These are phyloP conservation scores for Elephas maximus DNA, from an alignment of 2,113 vertebrate genomes.

Conservation along the genomic window DNA sequence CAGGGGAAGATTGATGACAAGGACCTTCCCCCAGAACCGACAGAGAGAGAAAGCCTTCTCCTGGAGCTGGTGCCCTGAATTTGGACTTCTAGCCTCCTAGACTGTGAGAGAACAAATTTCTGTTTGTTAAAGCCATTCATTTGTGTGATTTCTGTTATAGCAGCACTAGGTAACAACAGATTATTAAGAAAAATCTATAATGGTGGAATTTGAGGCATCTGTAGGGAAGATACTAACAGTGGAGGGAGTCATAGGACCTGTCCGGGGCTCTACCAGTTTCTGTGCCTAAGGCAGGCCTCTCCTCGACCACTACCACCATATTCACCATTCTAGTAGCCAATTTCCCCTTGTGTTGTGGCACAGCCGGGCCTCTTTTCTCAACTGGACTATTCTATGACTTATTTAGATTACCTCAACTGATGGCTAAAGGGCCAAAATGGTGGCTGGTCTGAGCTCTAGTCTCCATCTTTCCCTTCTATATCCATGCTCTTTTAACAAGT, in stretches of 20 bases:
- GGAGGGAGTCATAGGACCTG: neutral
- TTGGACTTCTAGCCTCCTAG: too few species aligned
- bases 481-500: neutral
- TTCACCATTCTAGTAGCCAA: neutral
- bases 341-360: neutral
- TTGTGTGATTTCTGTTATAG: too few species aligned
- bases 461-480: neutral
- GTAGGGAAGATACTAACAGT: neutral
- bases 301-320: neutral
- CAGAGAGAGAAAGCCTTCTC: too few species aligned
- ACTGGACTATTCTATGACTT: accelerated
- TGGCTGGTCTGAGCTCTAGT: neutral
- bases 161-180: too few species aligned
- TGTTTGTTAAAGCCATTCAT: too few species aligned
- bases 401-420: neutral
- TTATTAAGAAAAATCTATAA: too few species aligned
- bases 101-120: too few species aligned
- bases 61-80: too few species aligned
- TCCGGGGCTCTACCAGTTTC: neutral
- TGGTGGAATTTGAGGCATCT: neutral
- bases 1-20: too few species aligned
- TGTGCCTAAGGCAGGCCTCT: neutral
- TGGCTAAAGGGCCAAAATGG: too few species aligned
- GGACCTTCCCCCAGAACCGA: too few species aligned
- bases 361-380: neutral